Percentiles rank a stretch among this genome's conserved stretches.
Evolutionary conservation across 2,888 invertebrate genomes (phyloP).

Genomic region (Esperia sulphurella): DNA sequence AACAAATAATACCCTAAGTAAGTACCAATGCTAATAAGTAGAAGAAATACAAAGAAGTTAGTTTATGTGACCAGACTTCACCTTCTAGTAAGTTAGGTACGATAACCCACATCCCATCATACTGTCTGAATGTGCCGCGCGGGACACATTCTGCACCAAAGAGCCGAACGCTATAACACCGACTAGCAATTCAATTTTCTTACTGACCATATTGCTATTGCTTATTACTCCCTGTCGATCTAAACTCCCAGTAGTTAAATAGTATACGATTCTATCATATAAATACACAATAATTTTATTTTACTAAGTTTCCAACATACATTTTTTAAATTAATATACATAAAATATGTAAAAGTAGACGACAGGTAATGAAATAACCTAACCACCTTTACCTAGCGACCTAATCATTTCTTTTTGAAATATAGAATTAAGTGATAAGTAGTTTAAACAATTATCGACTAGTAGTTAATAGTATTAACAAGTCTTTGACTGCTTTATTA

Average conservation of each 20-base stretch:
- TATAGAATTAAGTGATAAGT: too few species aligned
- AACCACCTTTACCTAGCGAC: too few species aligned
- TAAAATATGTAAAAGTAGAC: too few species aligned
- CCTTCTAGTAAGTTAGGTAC: not conserved
- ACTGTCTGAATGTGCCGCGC: slow-evolving; percentile 58
- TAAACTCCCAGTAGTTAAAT: slow-evolving; percentile 11
- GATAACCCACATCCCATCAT: slow-evolving; percentile 47
- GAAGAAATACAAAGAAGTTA: too few species aligned
- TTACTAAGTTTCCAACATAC: not conserved
- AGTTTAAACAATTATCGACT: too few species aligned
- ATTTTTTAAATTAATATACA: too few species aligned
- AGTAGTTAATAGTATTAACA: too few species aligned
- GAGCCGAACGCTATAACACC: slow-evolving; percentile 41
- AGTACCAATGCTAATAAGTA: too few species aligned
- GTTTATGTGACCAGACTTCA: not conserved
- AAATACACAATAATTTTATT: not conserved
- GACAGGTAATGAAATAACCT: too few species aligned
- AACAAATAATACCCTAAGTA: too few species aligned
- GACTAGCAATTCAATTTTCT: slow-evolving; percentile 69
- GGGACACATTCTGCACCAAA: slow-evolving; percentile 73
- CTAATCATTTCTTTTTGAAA: too few species aligned
- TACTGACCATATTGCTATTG: slow-evolving; percentile 62
- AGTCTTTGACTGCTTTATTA: too few species aligned
- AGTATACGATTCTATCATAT: slow-evolving; percentile 1
- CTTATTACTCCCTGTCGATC: slow-evolving; percentile 27